Conservation (phyloP, 2,888 invertebrate species). For the Gymnocheta viridis region DNA sequence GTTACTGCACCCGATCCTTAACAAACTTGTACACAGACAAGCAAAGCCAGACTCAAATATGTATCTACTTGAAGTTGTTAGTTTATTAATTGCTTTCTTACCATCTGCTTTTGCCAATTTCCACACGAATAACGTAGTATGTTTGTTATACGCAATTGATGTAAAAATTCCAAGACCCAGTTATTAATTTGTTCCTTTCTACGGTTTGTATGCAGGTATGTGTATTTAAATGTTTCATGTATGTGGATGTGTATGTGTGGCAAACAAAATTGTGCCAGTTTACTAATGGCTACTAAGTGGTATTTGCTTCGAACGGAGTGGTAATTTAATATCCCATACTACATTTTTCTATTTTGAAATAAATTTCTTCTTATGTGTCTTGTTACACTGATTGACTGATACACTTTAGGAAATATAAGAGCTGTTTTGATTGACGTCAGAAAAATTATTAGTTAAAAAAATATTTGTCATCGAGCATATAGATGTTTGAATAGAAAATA, state of each 20-base stretch:
- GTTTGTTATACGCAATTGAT: constrained; percentile 17
- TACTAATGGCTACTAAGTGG: constrained; percentile 63
- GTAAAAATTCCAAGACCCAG: constrained; percentile 18
- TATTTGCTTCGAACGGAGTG: constrained; percentile 50
- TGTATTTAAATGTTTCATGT: background rate
- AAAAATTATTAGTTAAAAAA: background rate
- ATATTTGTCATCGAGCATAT: background rate
- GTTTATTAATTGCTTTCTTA: constrained; percentile 38
- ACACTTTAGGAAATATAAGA: background rate
- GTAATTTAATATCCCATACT: constrained; percentile 55
- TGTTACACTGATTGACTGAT: background rate
- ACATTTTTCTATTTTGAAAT: background rate
- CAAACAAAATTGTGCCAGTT: constrained; percentile 56
- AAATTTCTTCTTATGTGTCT: background rate
- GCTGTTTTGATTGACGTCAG: background rate
- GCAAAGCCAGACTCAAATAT: background rate
- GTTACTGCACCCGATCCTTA: background rate
- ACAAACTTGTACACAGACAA: background rate
- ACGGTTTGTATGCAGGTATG: background rate
- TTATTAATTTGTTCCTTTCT: constrained; percentile 20
- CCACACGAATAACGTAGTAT: background rate
- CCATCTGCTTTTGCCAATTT: constrained; percentile 36
- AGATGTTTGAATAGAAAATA: background rate
- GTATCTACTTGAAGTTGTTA: background rate
- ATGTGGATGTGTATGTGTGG: background rate